Base-by-base conservation (phyloP, 1,140 invertebrate species). In the Solenopsis fugax region DNA sequence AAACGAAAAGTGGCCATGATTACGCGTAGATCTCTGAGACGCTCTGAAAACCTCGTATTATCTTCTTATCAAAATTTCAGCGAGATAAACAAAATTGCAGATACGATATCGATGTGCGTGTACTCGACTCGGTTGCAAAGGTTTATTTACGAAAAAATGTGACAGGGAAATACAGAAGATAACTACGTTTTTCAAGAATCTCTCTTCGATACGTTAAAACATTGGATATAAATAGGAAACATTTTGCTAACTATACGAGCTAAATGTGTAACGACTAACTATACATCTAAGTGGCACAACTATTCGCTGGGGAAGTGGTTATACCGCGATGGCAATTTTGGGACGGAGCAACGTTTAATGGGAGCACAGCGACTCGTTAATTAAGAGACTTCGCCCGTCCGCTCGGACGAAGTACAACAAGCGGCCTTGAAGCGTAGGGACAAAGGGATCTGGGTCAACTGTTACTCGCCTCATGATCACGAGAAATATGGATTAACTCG, bases 361-460 rank as follows among this genome's bases (percentile, higher is more conserved):
- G 52, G 34, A 80, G 37, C 34, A 75, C 58, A 50, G 58, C 56
- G 48, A 85, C 81, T 80, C 75, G 84, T 78, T 85, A 85, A 85
- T 85, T 85, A 78, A 85, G 73, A 85, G 62, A 85, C 58, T 80
- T 80, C 12, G 62, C 58, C 12, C 50, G 58, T 85, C 60, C 60
- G 72, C 48, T 9, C 10, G 37, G 34, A 45, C 37, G 4, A 78
- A 80, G 58, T 64, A 78, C 48, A 80, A 77, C 73, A 62, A 77
- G 84, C 75, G 76, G 76, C 76, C 75, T 86, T 86, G 76, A 81
- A 75, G 64, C 56, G 52, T 81, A 58, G 76, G 85, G 52, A 86
- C 85, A 86, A 86, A 86, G 76, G 64, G 64, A 86, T 81, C 41
- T 86, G 52, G 85, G 85, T 86, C 73, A 86, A 45, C 60, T 86